Evolutionary conservation across 2,888 invertebrate genomes (phyloP).

Genomic region (Drosophila melanosoma): DNA sequence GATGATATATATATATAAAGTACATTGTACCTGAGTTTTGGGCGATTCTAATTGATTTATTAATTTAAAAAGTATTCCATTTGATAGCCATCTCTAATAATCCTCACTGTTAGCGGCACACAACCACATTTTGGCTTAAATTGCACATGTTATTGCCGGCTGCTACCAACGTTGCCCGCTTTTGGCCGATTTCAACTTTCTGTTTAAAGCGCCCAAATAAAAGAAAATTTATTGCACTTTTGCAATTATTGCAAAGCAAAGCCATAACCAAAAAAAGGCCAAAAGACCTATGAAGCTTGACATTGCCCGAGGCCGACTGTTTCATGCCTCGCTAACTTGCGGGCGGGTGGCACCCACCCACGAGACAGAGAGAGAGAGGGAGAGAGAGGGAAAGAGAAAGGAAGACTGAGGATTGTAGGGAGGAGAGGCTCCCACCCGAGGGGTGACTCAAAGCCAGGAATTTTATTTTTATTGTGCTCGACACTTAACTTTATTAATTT

Average conservation of each 20-base stretch:
- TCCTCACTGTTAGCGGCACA: neutral
- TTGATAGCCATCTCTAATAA: conserved; percentile 6
- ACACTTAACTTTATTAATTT: conserved; percentile 81
- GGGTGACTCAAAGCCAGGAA: conserved; percentile 49
- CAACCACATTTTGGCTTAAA: conserved; percentile 5
- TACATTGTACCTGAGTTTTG: neutral
- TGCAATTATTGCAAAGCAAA: conserved; percentile 78
- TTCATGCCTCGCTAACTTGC: conserved; percentile 73
- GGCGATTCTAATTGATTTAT: neutral
- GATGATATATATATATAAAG: neutral
- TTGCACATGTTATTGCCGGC: conserved; percentile 46
- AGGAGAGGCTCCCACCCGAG: neutral
- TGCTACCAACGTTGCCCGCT: neutral
- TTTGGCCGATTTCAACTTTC: conserved; percentile 17
- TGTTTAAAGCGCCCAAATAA: conserved; percentile 62
- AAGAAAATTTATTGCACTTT: conserved; percentile 74
- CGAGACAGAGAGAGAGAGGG: neutral
- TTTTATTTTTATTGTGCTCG: conserved; percentile 77
- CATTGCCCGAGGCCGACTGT: conserved; percentile 53
- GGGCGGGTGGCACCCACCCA: conserved; percentile 6
- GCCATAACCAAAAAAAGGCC: conserved; percentile 54
- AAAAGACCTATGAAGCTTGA: conserved; percentile 57
- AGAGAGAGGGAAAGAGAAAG: neutral
- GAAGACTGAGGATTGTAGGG: neutral
- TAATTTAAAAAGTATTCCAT: neutral